Conservation (phyloP, 2,888 invertebrate species). For the Drosophila eohydei region DNA sequence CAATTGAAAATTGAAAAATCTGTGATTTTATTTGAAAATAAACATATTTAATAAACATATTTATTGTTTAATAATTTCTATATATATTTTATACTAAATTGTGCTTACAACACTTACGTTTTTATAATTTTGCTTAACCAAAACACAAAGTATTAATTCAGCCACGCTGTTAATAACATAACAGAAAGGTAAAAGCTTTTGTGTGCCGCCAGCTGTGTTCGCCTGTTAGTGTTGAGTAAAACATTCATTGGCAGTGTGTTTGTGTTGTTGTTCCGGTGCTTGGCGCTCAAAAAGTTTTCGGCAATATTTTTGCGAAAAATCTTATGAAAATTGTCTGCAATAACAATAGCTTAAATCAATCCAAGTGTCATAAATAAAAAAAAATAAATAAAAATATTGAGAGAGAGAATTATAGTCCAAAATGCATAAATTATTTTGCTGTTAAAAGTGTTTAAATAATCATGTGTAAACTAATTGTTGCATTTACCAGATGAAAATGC, state of each 20-base stretch:
- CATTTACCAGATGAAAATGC: slow-evolving; percentile 82
- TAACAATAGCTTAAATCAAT: slow-evolving; percentile 20
- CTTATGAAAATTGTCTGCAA: slow-evolving; percentile 31
- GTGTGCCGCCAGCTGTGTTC: slow-evolving; percentile 7
- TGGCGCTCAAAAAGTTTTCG: slow-evolving; percentile 74
- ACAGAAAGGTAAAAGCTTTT: slow-evolving; percentile 15
- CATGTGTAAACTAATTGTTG: slow-evolving; percentile 64
- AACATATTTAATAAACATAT: not conserved
- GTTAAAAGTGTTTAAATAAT: slow-evolving; percentile 11
- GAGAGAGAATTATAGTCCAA: slow-evolving; percentile 28
- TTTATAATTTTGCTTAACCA: not conserved
- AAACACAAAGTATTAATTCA: not conserved
- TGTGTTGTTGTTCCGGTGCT: slow-evolving; percentile 65
- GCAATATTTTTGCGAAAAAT: slow-evolving; percentile 55
- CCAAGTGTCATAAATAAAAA: slow-evolving; percentile 56
- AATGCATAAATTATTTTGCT: slow-evolving; percentile 24
- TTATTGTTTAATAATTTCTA: no score
- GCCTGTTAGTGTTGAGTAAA: slow-evolving; percentile 40
- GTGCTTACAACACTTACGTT: rapidly evolving
- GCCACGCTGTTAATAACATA: slow-evolving; percentile 20
- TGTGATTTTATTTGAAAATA: no score
- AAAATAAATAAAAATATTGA: slow-evolving; percentile 23
- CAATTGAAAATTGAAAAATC: not conserved
- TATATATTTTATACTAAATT: not conserved
- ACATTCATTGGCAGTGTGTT: slow-evolving; percentile 50